A percentile compares a stretch with the other conserved stretches of the same genome.
These are phyloP conservation scores for Athrips mouffetella DNA, from an alignment of 2,888 invertebrate genomes.

Conservation along the genomic window DNA sequence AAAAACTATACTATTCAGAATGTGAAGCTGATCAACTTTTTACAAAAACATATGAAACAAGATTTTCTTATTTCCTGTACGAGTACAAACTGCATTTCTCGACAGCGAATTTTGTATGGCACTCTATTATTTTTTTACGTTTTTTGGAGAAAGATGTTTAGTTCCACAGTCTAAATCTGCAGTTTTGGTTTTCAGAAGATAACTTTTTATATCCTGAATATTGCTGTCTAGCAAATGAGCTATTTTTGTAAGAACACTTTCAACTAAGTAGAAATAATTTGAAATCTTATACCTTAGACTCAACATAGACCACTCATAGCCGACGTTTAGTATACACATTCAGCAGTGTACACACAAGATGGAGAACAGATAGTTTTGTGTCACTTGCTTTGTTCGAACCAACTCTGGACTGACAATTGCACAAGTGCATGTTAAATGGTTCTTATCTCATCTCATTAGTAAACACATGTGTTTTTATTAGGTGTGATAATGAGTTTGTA, in stretches of 20 bases:
- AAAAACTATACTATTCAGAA: too few species aligned
- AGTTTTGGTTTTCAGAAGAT: neutral
- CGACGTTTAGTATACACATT: neutral
- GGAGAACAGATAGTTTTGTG: conserved; percentile 43
- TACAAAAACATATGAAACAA: too few species aligned
- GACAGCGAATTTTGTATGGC: too few species aligned
- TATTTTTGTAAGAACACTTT: too few species aligned
- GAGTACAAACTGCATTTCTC: too few species aligned
- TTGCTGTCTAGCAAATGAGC: too few species aligned
- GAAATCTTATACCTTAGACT: conserved; percentile 3
- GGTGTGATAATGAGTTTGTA: neutral
- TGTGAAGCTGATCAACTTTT: too few species aligned
- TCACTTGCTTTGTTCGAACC: neutral
- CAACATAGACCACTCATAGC: neutral
- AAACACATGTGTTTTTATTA: neutral
- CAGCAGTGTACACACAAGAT: conserved; percentile 6
- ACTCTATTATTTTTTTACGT: too few species aligned
- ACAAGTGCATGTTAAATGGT: neutral
- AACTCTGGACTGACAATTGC: neutral
- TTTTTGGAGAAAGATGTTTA: too few species aligned
- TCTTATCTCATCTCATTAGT: neutral
- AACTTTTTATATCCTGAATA: too few species aligned
- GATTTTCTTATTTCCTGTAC: too few species aligned
- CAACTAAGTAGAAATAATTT: neutral
- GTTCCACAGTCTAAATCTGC: too few species aligned